Conservation (phyloP, 2,888 invertebrate species). For the Myathropa florea region DNA sequence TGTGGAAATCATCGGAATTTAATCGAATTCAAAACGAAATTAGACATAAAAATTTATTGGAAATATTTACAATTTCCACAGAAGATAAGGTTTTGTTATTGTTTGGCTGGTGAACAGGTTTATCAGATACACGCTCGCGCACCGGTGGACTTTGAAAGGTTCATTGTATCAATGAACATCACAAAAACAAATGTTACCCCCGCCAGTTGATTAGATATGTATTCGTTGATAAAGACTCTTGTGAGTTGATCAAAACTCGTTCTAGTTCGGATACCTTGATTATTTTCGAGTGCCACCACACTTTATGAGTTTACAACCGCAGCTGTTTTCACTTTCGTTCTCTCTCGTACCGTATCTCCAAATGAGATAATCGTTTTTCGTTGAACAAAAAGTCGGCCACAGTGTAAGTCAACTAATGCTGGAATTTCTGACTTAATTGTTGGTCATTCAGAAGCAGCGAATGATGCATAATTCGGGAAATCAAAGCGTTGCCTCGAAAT, state of each 20-base stretch:
- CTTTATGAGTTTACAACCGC: too few relatives aligned
- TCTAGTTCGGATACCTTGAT: background rate
- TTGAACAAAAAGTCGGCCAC: too few relatives aligned
- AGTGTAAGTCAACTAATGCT: too few relatives aligned
- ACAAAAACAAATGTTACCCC: background rate
- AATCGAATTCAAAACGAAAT: background rate
- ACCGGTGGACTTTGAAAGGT: slow-evolving; percentile 14
- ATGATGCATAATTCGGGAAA: too few relatives aligned
- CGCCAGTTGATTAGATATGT: slow-evolving; percentile 11
- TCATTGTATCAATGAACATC: background rate
- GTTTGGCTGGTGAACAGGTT: slow-evolving; percentile 3
- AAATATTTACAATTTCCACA: background rate
- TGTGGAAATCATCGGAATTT: background rate
- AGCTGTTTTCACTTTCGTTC: too few relatives aligned
- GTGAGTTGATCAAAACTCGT: background rate
- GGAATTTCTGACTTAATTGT: too few relatives aligned
- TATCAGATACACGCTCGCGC: slow-evolving; percentile 3
- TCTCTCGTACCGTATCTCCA: too few relatives aligned
- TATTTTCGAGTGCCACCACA: too few relatives aligned
- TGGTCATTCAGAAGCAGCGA: too few relatives aligned
- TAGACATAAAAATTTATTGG: background rate
- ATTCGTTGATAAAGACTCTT: background rate
- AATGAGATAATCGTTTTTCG: too few relatives aligned
- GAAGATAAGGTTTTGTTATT: slow-evolving; percentile 16
- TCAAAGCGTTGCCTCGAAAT: too few relatives aligned